Percentiles rank a stretch among this genome's conserved stretches.
Conservation (phyloP, 2,888 invertebrate genomes). For the Xestia ashworthii region DNA sequence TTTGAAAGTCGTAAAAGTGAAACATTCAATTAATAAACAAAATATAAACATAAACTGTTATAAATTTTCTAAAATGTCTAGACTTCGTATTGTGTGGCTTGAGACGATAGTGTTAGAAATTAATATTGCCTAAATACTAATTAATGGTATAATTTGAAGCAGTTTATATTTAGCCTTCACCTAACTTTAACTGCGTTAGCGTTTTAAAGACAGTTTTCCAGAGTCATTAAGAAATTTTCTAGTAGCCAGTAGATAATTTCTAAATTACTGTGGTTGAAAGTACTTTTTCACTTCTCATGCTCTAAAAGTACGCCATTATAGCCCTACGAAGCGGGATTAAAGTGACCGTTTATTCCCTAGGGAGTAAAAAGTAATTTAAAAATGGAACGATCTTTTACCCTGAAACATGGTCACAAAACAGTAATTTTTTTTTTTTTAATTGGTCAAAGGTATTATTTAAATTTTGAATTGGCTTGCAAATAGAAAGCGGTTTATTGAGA, state of each 20-base stretch:
- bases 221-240: constrained; percentile 5
- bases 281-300: too few species aligned
- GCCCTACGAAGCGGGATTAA: too few species aligned
- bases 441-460: too few species aligned
- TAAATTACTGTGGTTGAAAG: neutral
- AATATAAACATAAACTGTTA: neutral
- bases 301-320: too few species aligned
- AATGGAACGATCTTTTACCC: too few species aligned
- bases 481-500: too few species aligned
- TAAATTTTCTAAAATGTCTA: constrained; percentile 27
- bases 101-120: neutral
- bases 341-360: too few species aligned
- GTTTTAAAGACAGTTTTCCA: constrained; percentile 7
- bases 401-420: too few species aligned
- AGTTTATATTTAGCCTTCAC: constrained; percentile 2
- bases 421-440: too few species aligned
- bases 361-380: too few species aligned
- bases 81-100: constrained; percentile 16
- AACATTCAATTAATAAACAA: neutral
- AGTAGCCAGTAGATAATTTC: neutral
- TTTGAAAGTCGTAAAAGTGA: constrained; percentile 8
- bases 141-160: neutral
- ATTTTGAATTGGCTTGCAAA: too few species aligned
- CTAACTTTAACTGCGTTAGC: constrained; percentile 3
- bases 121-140: constrained; percentile 4